Evolutionary conservation across 2,113 vertebrate genomes (phyloP), one percentile per base, ranked within the genome.

Genomic region (Pelecanus crispus): DNA sequence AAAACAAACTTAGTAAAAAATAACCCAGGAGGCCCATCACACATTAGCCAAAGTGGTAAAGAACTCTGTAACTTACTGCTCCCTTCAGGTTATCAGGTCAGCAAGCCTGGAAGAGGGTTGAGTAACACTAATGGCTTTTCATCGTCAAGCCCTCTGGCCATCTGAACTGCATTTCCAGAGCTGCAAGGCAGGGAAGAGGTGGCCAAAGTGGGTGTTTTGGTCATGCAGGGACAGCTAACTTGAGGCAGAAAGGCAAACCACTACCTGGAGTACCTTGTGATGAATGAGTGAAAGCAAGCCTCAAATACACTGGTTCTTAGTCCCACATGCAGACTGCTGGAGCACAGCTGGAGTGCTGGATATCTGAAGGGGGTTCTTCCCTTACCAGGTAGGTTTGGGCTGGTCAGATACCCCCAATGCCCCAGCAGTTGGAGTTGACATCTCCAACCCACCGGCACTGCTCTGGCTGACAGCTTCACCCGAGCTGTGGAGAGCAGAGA

Each of bases 401-500:
- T 31, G 14, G 11, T 72, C 59, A 52, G 53, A 32, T 66, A 18
- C 28, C 10, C 49, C 16, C 40, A 52, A 13, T 29, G 17, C 6
- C 22, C 7, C 29, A 2, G 2, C 32, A 83, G 25, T 24, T n/a
- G n/a, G n/a, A 28, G 44, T 31, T 38, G 40, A 14, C 24, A 6
- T n/a, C 81, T 92, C 24, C 31, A 34, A 26, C 34, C 20, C 6
- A 45, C 15, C 3, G 2, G 20, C 3, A 4, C 22, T 77, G 13
- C 68, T 75, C 19, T 49, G n/a, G n/a, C 26, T 71, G 56, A 81
- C 1, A 3, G 31, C 67, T 74, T 80, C 34, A 36, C 10, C 20
- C 0, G 1, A 32, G 59, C 42, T 70, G 40, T 0, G 0, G 40
- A 61, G 40, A 53, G 26, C 10, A 66, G 45, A 53, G 15, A 56